A percentile compares a stretch with the other conserved stretches of the same genome.
Conservation (phyloP, 2,113 vertebrate species). For the Myiopsitta monachus region DNA sequence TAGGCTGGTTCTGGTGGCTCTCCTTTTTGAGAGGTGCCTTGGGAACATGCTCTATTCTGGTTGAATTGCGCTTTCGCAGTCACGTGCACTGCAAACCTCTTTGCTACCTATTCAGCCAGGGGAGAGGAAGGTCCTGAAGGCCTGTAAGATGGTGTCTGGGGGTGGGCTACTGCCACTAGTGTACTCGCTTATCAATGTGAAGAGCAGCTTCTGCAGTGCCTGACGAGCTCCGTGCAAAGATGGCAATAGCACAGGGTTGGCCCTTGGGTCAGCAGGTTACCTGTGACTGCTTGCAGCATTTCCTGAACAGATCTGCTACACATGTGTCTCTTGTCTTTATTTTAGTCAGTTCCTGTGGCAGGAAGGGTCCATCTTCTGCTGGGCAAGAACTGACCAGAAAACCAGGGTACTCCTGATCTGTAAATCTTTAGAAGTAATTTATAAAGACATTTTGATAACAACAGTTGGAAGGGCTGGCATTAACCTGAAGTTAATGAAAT, state of each 20-base stretch:
- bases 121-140: not conserved
- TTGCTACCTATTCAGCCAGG: not conserved
- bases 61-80: not conserved
- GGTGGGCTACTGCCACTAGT: not conserved
- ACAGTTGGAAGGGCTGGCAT: not conserved
- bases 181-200: rapidly evolving
- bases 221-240: not conserved
- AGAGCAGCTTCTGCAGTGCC: not conserved
- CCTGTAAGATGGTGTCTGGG: not conserved
- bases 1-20: not conserved
- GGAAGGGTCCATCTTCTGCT: not conserved
- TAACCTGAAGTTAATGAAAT: not conserved
- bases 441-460: not conserved
- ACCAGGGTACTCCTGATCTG: not conserved
- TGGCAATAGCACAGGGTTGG: rapidly evolving
- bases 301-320: not conserved
- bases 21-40: not conserved
- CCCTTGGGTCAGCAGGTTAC: not conserved
- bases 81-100: not conserved
- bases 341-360: not conserved
- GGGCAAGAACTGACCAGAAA: not conserved
- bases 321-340: not conserved
- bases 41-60: not conserved
- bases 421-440: not conserved
- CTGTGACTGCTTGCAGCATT: not conserved